Base-by-base conservation (phyloP, 1,140 invertebrate genomes). In the Drosophila murphyi region DNA sequence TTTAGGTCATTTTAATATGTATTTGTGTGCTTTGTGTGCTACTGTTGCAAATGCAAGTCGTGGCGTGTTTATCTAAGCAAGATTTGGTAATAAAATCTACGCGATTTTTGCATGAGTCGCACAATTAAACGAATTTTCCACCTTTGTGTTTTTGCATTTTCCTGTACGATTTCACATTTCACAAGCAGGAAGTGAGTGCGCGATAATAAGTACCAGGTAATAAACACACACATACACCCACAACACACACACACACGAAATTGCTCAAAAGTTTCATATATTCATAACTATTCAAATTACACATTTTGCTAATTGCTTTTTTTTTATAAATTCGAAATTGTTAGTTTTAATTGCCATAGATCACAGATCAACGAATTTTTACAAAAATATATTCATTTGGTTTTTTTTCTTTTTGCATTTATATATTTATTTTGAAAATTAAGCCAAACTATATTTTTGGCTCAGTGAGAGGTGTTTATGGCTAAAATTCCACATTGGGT, bases 1-100 rank as follows among this genome's bases (percentile, higher is more conserved):
- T 78, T 83, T 87, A 68, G 86, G 85, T 87, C 83, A 85, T 48
- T 64, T 60, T 45, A 52, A 61, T 78, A 45, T 69, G 47, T 55
- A 31, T 72, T 28, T 54, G 52, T 70, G 12, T 28, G 41, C 20
- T 43, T 69, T 52, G 28, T 31, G 41, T 65, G 32, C 48, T 55
- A 12, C 31, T 63, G 52, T 50, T 47, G 20, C 55, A 60, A 52
- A 10, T 72, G 62, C 51, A 59, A 45, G 35, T 62, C 51, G 57
- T 74, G 72, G 61, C 32, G 57, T 32, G 47, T 69, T 69, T 63
- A 74, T 74, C 72, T 62, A 45, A 6, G 32, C 55, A 8, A 56
- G 61, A 56, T 56, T 74, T 56, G 51, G 31, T 20, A 39, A 68
- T 4, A 48, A 41, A 31, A 68, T 64, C 4, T 41, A 62, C 48